Percentiles rank a stretch among this genome's conserved stretches.
phyloP scores from a whole-genome alignment of 2,113 vertebrate genomes.

The Collichthys lucidus region DNA sequence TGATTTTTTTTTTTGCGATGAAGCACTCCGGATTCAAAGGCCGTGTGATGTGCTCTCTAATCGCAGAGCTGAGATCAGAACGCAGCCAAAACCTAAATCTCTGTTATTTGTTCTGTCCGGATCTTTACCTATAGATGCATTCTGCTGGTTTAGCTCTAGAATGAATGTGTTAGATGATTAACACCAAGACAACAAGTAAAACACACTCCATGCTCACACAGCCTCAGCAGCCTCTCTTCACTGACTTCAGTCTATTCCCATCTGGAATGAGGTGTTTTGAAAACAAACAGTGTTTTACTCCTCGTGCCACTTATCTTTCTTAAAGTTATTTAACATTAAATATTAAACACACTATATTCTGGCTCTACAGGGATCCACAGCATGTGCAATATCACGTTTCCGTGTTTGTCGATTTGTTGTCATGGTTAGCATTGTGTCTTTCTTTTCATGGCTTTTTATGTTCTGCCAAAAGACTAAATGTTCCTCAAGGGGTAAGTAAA shows the following conservation, averaged over 20 bases:
- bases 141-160: background rate
- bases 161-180: constrained; percentile 17
- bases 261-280: constrained; percentile 29
- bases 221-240: background rate
- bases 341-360: constrained; percentile 7
- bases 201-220: constrained; percentile 12
- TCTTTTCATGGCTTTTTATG: background rate
- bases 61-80: constrained; percentile 37
- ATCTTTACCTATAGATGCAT: constrained; percentile 2
- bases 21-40: constrained; percentile 55
- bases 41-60: constrained; percentile 45
- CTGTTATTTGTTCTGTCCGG: constrained; percentile 33
- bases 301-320: constrained; percentile 14
- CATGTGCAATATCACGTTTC: background rate
- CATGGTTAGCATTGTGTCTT: background rate
- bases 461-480: background rate
- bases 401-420: background rate
- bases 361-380: background rate
- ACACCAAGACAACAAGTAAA: background rate
- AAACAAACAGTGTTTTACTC: constrained; percentile 29
- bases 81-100: constrained; percentile 21
- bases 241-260: constrained; percentile 33
- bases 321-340: constrained; percentile 36
- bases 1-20: constrained; percentile 24
- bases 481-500: background rate